These are phyloP conservation scores for Lutjanus argentimaculatus DNA, from an alignment of 2,797 vertebrate genomes.

Conservation along the genomic window DNA sequence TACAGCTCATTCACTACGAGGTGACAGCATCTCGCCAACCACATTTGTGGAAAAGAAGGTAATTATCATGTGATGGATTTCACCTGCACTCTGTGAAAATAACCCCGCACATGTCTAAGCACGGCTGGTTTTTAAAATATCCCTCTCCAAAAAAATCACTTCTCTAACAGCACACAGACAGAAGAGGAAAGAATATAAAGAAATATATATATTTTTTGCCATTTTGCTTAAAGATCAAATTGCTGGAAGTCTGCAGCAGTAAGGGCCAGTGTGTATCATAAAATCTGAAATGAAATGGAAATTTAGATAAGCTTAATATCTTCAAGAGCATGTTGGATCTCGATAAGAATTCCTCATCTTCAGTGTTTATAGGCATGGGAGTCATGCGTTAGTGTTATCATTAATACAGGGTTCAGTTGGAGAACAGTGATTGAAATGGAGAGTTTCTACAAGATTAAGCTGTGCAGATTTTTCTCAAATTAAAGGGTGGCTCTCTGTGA, in stretches of 20 bases:
- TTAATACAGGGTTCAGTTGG: conserved; percentile 57
- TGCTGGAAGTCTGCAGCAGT: conserved; percentile 47
- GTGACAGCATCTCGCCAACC: conserved; percentile 69
- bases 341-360: conserved; percentile 72
- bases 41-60: conserved; percentile 67
- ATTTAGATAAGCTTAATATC: conserved; percentile 69
- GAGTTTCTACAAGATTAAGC: conserved; percentile 43
- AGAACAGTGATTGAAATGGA: conserved; percentile 51
- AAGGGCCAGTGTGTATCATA: conserved; percentile 49
- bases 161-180: conserved; percentile 24
- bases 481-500: conserved; percentile 50
- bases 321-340: conserved; percentile 73
- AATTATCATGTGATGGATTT: conserved; percentile 76
- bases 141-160: conserved; percentile 27
- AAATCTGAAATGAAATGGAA: conserved; percentile 70
- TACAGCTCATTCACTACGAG: conserved; percentile 62
- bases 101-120: conserved; percentile 58
- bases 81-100: conserved; percentile 72
- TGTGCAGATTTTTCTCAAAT: conserved; percentile 53
- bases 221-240: conserved; percentile 55
- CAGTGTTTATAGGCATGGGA: conserved; percentile 72
- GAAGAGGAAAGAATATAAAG: background rate
- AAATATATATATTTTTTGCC: conserved; percentile 3
- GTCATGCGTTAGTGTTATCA: conserved; percentile 67
- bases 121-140: conserved; percentile 50